Evolutionary conservation across 2,888 invertebrate genomes (phyloP).

Genomic region (Proisotoma minuta): DNA sequence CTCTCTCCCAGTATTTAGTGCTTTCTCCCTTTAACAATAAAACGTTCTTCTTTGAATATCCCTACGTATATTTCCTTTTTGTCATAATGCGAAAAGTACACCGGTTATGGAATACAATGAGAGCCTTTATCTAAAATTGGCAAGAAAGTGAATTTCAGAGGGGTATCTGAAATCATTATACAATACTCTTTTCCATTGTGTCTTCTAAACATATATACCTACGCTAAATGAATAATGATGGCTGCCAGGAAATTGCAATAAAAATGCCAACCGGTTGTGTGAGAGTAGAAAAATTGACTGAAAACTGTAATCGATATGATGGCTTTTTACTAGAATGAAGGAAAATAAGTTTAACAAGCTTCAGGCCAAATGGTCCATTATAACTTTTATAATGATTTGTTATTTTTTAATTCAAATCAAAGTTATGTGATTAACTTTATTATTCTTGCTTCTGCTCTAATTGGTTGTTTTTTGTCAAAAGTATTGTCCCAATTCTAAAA

Average conservation of each 20-base stretch:
- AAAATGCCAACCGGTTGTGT: slow-evolving; percentile 37
- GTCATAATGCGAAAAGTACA: slow-evolving; percentile 3
- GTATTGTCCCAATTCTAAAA: too few relatives aligned
- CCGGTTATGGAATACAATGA: neutral
- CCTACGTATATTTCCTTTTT: neutral
- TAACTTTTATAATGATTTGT: too few relatives aligned
- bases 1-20: too few relatives aligned
- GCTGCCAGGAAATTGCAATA: slow-evolving; percentile 40
- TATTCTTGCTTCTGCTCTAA: too few relatives aligned
- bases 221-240: slow-evolving; percentile 35
- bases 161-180: neutral
- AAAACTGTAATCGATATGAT: too few relatives aligned
- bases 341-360: neutral
- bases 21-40: too few relatives aligned
- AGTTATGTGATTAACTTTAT: too few relatives aligned
- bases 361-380: too few relatives aligned
- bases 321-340: neutral
- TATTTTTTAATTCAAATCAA: too few relatives aligned
- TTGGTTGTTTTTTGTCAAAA: too few relatives aligned
- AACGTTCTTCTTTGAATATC: neutral
- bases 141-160: neutral
- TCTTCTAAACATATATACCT: too few relatives aligned
- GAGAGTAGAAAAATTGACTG: slow-evolving; percentile 10
- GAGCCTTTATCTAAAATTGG: neutral
- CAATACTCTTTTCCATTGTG: neutral